Evolutionary conservation across 2,797 vertebrate species (phyloP).

Genomic region (Enteromius fasciolatus): DNA sequence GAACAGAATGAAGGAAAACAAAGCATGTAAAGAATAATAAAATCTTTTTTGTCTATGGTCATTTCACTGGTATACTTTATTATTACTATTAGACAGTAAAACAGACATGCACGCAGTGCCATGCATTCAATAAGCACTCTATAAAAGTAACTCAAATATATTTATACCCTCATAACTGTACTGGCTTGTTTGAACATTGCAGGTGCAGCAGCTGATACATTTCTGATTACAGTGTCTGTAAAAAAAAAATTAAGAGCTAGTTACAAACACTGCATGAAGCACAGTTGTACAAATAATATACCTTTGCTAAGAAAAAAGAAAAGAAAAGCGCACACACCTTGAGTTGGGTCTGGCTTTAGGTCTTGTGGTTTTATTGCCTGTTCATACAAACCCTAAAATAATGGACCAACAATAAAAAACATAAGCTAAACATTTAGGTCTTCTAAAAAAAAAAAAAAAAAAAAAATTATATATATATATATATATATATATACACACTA

Average conservation of each 20-base stretch:
- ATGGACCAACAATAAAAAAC: too few relatives aligned
- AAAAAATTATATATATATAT: too few relatives aligned
- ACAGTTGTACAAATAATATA: too few relatives aligned
- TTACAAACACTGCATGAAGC: neutral
- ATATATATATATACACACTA: neutral
- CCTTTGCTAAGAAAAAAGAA: too few relatives aligned
- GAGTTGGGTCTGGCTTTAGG: too few relatives aligned
- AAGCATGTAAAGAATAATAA: neutral
- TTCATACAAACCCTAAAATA: too few relatives aligned
- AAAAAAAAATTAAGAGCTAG: conserved; percentile 1
- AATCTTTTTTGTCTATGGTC: neutral
- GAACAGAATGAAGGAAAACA: conserved; percentile 54
- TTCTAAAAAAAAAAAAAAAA: too few relatives aligned
- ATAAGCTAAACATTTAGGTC: too few relatives aligned
- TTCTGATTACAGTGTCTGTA: conserved; percentile 76
- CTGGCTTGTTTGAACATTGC: conserved; percentile 74
- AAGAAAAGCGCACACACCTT: too few relatives aligned
- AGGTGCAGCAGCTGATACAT: conserved; percentile 76
- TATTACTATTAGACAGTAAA: neutral
- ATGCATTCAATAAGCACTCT: neutral
- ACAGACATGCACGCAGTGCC: neutral
- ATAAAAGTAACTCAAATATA: neutral
- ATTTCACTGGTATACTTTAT: neutral
- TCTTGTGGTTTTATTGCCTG: too few relatives aligned
- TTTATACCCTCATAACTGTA: conserved; percentile 83